A percentile compares a stretch with the other conserved stretches of the same genome.
These are phyloP conservation scores for Drosophila watanabei DNA, from an alignment of 1,140 invertebrate species.

Conservation along the genomic window DNA sequence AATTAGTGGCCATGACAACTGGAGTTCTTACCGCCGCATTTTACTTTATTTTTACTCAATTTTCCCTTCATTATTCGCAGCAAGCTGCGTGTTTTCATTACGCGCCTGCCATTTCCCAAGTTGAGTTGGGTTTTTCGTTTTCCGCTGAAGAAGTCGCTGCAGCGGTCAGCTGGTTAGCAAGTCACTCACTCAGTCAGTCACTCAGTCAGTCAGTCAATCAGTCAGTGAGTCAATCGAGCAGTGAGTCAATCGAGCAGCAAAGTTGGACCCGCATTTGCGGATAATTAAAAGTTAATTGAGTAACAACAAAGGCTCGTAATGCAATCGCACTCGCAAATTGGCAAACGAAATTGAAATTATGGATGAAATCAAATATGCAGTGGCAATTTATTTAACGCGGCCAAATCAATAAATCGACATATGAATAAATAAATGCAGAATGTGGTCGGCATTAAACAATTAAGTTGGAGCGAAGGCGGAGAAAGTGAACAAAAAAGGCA, in stretches of 20 bases:
- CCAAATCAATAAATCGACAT: conserved; percentile 53
- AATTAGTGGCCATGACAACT: conserved; percentile 80
- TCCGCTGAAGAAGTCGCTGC: conserved; percentile 11
- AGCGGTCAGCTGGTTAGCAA: conserved; percentile 49
- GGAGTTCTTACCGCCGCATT: conserved; percentile 39
- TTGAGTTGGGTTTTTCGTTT: conserved; percentile 24
- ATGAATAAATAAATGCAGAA: conserved; percentile 50
- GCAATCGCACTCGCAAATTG: conserved; percentile 44
- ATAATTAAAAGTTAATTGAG: conserved; percentile 64
- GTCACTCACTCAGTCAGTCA: conserved; percentile 20
- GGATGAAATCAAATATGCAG: conserved; percentile 58
- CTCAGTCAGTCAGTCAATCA: conserved; percentile 6
- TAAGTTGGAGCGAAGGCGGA: neutral
- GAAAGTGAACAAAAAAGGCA: neutral
- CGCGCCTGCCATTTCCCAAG: conserved; percentile 18
- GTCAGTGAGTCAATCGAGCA: conserved; percentile 2
- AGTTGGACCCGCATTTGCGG: conserved; percentile 23
- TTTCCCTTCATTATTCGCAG: conserved; percentile 21
- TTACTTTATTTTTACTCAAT: conserved; percentile 32
- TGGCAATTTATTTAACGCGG: conserved; percentile 63
- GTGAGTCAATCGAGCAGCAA: neutral
- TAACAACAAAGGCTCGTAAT: conserved; percentile 48
- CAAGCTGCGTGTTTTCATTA: conserved; percentile 17
- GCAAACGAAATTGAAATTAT: conserved; percentile 45
- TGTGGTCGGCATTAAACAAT: conserved; percentile 31